phyloP scores from a whole-genome alignment of 2,797 vertebrate genomes.

The Apogon hyalosoma region DNA sequence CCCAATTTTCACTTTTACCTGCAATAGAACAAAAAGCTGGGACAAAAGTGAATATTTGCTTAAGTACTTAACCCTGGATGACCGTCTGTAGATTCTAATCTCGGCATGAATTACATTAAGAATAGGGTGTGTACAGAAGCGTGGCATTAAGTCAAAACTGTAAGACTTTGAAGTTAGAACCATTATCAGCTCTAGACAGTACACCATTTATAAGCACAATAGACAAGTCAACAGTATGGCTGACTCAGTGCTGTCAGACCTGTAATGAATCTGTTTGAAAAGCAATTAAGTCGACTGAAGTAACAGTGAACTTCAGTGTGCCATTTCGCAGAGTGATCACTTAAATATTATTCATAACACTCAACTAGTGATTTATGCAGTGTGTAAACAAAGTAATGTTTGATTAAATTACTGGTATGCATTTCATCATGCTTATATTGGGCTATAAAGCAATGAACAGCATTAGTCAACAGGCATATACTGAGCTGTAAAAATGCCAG shows the following conservation, averaged over 20 bases:
- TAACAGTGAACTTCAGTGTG: conserved; percentile 15
- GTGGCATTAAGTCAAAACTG: conserved; percentile 56
- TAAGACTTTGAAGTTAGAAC: conserved; percentile 60
- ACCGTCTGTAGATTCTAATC: conserved; percentile 54
- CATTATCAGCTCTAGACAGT: conserved; percentile 64
- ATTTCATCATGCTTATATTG: too few species aligned
- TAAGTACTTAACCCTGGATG: conserved; percentile 49
- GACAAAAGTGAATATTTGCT: conserved; percentile 58
- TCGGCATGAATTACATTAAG: conserved; percentile 66
- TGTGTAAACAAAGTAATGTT: conserved; percentile 3
- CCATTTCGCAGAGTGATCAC: conserved; percentile 42
- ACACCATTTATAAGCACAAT: conserved; percentile 57
- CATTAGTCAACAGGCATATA: too few species aligned
- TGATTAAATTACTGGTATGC: conserved; percentile 1
- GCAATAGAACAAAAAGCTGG: conserved; percentile 23
- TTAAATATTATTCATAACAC: conserved; percentile 18
- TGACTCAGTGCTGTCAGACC: conserved; percentile 34
- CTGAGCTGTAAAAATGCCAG: too few species aligned
- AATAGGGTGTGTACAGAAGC: conserved; percentile 60
- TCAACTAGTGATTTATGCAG: conserved; percentile 23
- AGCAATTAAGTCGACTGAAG: conserved; percentile 48
- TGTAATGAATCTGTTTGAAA: conserved; percentile 55
- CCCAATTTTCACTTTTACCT: conserved; percentile 15
- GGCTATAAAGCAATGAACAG: too few species aligned
- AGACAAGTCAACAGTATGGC: conserved; percentile 34